Evolutionary conservation across 2,797 vertebrate genomes (phyloP).

Genomic region (Rhynchotus rufescens): DNA sequence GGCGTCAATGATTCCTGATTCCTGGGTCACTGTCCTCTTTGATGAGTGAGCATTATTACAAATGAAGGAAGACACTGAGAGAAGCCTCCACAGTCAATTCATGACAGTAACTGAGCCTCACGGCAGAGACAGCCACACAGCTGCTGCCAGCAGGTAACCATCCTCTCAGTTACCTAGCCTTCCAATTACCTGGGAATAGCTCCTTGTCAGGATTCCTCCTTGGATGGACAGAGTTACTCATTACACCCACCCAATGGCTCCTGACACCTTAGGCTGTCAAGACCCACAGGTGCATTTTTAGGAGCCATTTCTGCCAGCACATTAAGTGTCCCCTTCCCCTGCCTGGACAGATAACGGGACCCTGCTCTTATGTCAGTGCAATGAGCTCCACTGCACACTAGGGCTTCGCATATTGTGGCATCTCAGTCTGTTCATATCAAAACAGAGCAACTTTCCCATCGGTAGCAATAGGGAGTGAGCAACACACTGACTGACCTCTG

Average conservation of each 20-base stretch:
- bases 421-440: neutral
- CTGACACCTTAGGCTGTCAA: neutral
- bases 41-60: neutral
- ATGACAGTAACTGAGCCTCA: neutral
- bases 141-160: neutral
- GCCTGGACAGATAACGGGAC: neutral
- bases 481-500: neutral
- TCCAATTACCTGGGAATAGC: too few species aligned
- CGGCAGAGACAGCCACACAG: rapidly evolving
- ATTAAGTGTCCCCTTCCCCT: neutral
- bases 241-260: neutral
- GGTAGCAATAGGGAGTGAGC: neutral
- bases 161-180: neutral
- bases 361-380: rapidly evolving
- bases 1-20: neutral
- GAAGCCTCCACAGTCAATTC: neutral
- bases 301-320: neutral
- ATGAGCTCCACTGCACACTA: neutral
- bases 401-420: neutral
- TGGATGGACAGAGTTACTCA: neutral
- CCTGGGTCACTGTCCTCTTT: neutral
- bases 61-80: neutral
- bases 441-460: neutral
- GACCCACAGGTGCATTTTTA: neutral
- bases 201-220: neutral